Base-by-base conservation (phyloP, 2,888 invertebrate genomes). In the Volucella zonaria region DNA sequence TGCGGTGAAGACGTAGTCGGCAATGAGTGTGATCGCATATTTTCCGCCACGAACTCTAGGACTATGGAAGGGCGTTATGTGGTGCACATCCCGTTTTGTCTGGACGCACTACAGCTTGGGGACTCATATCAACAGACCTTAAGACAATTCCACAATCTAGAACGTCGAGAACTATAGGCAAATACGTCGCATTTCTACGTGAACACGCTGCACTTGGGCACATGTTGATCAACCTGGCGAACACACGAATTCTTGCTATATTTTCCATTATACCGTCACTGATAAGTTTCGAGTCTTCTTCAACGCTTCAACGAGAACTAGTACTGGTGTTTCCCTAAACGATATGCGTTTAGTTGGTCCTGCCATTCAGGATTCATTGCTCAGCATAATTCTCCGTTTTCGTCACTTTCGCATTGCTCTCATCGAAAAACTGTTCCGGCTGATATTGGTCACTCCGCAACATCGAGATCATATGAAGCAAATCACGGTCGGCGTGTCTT, bases 311-410 rank as follows among this genome's bases (percentile, higher is more conserved):
- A 49, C 51, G n/a, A 47, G 51, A 8, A 58, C 75, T 0, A 49
- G 12, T n/a, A 76, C 31, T 31, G 75, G 70, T 6, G 31, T 75
- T 31, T 70, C 75, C 6, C n/a, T 76, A 3, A 81, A 81, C 38
- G 75, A 81, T 11, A 62, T 31, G 1, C 71, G 66, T 1, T 3
- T 23, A 23, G 18, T 23, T 23, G 18, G 3, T 23, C 18, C 18
- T 23, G 2, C 2, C 2, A 23, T 23, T 23, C 67, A 67, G 23
- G 67, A 76, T 9, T 49, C 66, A 23, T 49, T 76, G 18, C 42
- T 59, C 6, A 49, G 67, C 18, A 71, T 80, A 11, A 14, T 79
- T 11, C 18, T 61, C 12, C 38, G 64, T 2, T 74, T 71, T 38
- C 58, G 68, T 45, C 62, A 43, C 6, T 56, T 47, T 18, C 38